Conservation (phyloP, 1,140 invertebrate genomes). For the Delia radicum region DNA sequence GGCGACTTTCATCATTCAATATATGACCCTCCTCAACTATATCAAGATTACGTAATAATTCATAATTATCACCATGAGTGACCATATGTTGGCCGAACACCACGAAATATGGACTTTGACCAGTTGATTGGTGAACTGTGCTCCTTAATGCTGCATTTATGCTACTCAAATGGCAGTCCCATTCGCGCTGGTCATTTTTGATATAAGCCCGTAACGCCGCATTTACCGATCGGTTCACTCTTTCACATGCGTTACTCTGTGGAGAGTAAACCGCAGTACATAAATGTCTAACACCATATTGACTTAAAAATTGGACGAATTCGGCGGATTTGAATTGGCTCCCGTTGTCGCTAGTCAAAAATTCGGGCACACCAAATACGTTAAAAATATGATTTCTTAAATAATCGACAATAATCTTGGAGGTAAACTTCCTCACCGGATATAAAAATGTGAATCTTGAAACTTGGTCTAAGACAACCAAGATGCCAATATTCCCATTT, state of each 20-base stretch:
- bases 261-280: conserved; percentile 2
- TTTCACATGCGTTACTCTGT: background rate
- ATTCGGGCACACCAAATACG: conserved; percentile 17
- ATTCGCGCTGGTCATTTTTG: background rate
- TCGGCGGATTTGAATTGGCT: background rate
- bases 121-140: background rate
- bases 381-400: background rate
- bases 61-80: no score
- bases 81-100: no score
- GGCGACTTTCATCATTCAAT: no score
- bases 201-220: conserved; percentile 9
- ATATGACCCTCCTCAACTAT: no score
- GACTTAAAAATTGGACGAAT: background rate
- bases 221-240: background rate
- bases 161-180: conserved; percentile 12
- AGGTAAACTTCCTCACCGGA: conserved; percentile 7
- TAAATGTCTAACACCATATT: background rate
- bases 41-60: no score
- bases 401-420: no score
- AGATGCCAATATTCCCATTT: conserved; percentile 16
- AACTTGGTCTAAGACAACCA: conserved; percentile 12
- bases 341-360: background rate
- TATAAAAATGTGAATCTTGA: conserved; percentile 12
- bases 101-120: no score
- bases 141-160: conserved; percentile 12